Evolutionary conservation across 2,888 invertebrate genomes (phyloP).

Genomic region (Leptinotarsa rubiginosa): DNA sequence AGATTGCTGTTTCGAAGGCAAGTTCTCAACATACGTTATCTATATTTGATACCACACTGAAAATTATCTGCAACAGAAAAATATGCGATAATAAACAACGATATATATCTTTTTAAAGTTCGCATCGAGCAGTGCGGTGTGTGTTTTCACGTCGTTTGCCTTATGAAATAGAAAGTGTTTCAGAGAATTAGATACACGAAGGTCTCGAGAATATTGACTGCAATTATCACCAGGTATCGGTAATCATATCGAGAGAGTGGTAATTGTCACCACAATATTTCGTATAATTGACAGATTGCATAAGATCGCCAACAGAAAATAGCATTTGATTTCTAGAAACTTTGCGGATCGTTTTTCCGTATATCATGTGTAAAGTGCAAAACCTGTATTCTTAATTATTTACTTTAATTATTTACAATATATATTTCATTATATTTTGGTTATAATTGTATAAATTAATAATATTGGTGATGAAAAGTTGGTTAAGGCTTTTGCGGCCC

Average conservation of each 20-base stretch:
- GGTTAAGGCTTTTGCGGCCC: too few relatives aligned
- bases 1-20: slow-evolving; percentile 44
- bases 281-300: not conserved
- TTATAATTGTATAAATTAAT: too few relatives aligned
- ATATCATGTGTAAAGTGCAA: too few relatives aligned
- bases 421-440: too few relatives aligned
- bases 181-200: slow-evolving; percentile 15
- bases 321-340: not conserved
- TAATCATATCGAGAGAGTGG: slow-evolving; percentile 4
- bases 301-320: not conserved
- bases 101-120: slow-evolving; percentile 22
- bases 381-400: too few relatives aligned
- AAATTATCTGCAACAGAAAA: slow-evolving; percentile 40
- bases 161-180: slow-evolving; percentile 14
- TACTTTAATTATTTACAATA: too few relatives aligned
- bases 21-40: slow-evolving; percentile 40
- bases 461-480: too few relatives aligned
- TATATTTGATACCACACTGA: slow-evolving; percentile 42
- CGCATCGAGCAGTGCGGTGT: slow-evolving; percentile 13
- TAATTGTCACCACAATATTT: not conserved
- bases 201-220: not conserved
- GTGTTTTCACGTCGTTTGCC: slow-evolving; percentile 11
- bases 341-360: too few relatives aligned
- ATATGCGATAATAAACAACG: slow-evolving; percentile 38
- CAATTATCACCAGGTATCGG: not conserved